A percentile compares a stretch with the other conserved stretches of the same genome.
Evolutionary conservation across 2,888 invertebrate species (phyloP).

Genomic region (Heteromurus nitidus): DNA sequence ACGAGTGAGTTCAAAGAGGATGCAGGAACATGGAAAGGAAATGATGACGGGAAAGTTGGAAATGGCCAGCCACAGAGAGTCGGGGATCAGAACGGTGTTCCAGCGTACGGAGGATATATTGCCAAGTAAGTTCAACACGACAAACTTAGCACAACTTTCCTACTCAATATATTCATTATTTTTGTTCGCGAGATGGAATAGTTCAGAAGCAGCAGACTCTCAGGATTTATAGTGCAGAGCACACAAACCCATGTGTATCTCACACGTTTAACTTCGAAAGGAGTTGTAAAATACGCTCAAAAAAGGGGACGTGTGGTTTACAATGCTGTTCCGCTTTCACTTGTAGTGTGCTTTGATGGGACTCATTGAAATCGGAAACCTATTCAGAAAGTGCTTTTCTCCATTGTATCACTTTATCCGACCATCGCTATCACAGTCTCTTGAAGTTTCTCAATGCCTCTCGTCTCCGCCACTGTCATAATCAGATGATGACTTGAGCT

Average conservation of each 20-base stretch:
- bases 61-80: constrained; percentile 95
- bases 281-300: too few species aligned
- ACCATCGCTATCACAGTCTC: too few species aligned
- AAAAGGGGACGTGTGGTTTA: too few species aligned
- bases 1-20: constrained; percentile 94
- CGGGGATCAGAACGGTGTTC: constrained; percentile 91
- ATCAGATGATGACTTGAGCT: too few species aligned
- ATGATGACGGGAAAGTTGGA: constrained; percentile 98
- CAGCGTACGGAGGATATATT: constrained; percentile 92
- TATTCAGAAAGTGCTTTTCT: not conserved
- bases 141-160: not conserved
- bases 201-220: too few species aligned
- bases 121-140: constrained; percentile 80
- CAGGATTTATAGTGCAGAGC: too few species aligned
- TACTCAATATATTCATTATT: too few species aligned
- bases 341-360: not conserved
- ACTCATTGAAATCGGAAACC: constrained; percentile 1
- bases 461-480: too few species aligned
- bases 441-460: too few species aligned
- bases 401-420: not conserved
- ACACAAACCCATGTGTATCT: too few species aligned
- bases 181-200: too few species aligned
- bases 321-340: not conserved
- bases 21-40: constrained; percentile 98
- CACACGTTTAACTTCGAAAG: too few species aligned